phyloP scores from a whole-genome alignment of 2,113 vertebrate species.

The Motacilla tschutschensis region DNA sequence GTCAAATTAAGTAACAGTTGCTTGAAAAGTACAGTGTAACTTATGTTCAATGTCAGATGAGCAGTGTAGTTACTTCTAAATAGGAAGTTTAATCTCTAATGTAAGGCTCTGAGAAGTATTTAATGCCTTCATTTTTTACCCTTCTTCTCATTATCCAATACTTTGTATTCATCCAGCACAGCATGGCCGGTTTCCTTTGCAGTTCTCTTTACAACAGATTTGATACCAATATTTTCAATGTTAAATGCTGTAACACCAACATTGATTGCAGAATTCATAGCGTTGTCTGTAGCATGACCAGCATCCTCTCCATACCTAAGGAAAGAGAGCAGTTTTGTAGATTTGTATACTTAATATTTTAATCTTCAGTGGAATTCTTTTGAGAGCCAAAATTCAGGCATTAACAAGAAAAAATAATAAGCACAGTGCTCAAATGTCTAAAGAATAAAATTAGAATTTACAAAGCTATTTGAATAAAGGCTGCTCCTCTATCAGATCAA shows the following conservation, averaged over 20 bases:
- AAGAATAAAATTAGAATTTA: not conserved
- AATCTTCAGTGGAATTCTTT: not conserved
- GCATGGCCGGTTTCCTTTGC: conserved; percentile 88
- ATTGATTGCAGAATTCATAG: conserved; percentile 93
- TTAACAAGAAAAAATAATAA: not conserved
- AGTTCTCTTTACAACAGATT: conserved; percentile 91
- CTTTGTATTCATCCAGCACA: conserved; percentile 89
- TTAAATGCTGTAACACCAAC: conserved; percentile 92
- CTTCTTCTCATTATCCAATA: conserved; percentile 70
- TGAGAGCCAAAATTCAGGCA: not conserved
- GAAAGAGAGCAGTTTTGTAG: conserved; percentile 9
- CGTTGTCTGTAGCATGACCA: conserved; percentile 88
- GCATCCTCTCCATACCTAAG: conserved; percentile 90
- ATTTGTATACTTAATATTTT: not conserved
- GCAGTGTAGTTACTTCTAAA: conserved; percentile 17
- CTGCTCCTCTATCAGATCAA: not conserved
- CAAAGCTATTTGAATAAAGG: not conserved
- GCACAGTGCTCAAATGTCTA: not conserved
- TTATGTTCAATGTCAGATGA: conserved; percentile 15
- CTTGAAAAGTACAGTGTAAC: conserved; percentile 33
- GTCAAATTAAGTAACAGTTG: conserved; percentile 21
- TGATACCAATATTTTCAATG: conserved; percentile 92
- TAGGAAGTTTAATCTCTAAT: conserved; percentile 7
- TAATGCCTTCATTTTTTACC: conserved; percentile 43
- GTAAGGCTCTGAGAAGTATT: conserved; percentile 57